These are phyloP conservation scores for Dendrolimus punctatus DNA, from an alignment of 1,140 invertebrate genomes.

Conservation along the genomic window DNA sequence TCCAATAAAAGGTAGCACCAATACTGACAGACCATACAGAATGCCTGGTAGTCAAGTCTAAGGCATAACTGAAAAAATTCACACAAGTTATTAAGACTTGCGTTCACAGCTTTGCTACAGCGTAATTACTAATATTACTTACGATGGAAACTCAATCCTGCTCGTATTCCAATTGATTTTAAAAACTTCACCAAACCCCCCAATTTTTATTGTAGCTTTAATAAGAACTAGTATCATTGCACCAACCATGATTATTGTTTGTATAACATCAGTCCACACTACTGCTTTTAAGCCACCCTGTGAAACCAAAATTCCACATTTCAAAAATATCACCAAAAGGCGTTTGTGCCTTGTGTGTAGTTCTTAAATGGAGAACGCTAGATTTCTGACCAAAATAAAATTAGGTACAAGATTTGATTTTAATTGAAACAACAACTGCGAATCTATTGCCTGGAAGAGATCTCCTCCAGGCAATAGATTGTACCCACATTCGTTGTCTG, in stretches of 20 bases:
- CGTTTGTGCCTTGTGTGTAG: no score
- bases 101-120: background rate
- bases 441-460: no score
- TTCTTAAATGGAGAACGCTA: no score
- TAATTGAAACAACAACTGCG: no score
- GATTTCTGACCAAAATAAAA: no score
- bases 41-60: conserved; percentile 49
- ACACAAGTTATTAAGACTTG: background rate
- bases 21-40: conserved; percentile 52
- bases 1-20: conserved; percentile 84
- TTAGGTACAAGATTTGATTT: no score
- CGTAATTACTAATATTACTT: conserved; percentile 30
- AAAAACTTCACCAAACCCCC: conserved; percentile 82
- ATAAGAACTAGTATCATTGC: conserved; percentile 86
- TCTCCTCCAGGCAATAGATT: no score
- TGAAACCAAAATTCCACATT: no score
- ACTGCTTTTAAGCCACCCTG: conserved; percentile 95
- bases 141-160: conserved; percentile 85
- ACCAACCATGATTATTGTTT: conserved; percentile 88
- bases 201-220: conserved; percentile 85
- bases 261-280: conserved; percentile 94
- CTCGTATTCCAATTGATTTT: conserved; percentile 78
- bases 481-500: no score
- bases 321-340: no score
- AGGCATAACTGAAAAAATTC: conserved; percentile 29